These are phyloP conservation scores for Hepsetus odoe DNA, from an alignment of 2,113 vertebrate genomes.

Conservation along the genomic window DNA sequence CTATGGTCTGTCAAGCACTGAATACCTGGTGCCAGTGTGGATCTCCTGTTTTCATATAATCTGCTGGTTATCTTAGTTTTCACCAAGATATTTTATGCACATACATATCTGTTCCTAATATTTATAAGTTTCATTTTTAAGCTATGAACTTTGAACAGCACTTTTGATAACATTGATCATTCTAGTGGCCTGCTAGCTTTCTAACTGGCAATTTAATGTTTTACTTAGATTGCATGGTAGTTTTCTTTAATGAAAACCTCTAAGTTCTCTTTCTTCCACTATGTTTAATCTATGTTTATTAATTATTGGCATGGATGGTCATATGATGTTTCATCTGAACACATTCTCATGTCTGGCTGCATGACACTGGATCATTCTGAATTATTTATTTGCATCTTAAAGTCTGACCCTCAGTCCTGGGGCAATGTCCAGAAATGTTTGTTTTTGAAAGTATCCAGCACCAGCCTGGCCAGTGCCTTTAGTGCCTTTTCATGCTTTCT, in stretches of 20 bases:
- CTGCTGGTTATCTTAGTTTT: not conserved
- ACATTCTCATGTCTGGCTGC: constrained; percentile 5
- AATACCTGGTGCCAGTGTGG: not conserved
- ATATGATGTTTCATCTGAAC: constrained; percentile 9
- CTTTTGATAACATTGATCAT: not conserved
- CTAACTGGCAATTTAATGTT: not conserved
- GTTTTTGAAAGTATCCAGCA: constrained; percentile 6
- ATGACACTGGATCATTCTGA: constrained; percentile 11
- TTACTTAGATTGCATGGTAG: not conserved
- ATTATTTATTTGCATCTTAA: constrained; percentile 31
- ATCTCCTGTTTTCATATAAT: not conserved
- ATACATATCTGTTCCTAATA: not conserved
- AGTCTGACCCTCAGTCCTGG: constrained; percentile 27
- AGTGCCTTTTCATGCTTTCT: not conserved
- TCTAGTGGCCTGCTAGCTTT: not conserved
- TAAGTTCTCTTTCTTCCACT: not conserved
- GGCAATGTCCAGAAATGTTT: constrained; percentile 21
- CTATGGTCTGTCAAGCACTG: not conserved
- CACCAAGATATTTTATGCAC: not conserved
- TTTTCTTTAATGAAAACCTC: not conserved
- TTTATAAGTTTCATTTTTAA: no score
- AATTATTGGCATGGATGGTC: not conserved
- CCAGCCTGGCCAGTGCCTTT: constrained; percentile 11
- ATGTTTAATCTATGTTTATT: not conserved
- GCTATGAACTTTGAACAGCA: no score